Conservation (phyloP, 2,888 invertebrate species). For the Ctenicera cuprea region DNA sequence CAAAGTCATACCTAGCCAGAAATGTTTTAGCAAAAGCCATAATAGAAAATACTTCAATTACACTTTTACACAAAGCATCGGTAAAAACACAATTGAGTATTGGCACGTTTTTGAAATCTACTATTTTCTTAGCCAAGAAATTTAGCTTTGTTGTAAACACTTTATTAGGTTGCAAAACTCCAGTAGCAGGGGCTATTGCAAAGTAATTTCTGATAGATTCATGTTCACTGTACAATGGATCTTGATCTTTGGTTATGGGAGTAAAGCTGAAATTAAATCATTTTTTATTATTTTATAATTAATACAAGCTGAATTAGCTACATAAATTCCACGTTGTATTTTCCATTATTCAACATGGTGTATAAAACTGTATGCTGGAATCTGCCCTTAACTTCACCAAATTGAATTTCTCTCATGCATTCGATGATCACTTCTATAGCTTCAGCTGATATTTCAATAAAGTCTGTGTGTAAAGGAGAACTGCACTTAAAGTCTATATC, state of each 20-base stretch:
- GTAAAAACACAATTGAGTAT: conserved; percentile 63
- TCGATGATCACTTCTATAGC: conserved; percentile 78
- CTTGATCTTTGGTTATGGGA: conserved; percentile 51
- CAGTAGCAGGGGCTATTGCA: conserved; percentile 39
- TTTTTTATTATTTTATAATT: neutral
- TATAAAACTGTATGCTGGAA: conserved; percentile 72
- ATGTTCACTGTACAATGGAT: conserved; percentile 42
- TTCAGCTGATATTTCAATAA: conserved; percentile 73
- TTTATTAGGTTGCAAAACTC: conserved; percentile 56
- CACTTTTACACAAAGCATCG: conserved; percentile 62
- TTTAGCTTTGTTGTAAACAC: conserved; percentile 55
- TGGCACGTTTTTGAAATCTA: conserved; percentile 63
- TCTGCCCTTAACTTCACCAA: conserved; percentile 77
- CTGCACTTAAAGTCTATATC: conserved; percentile 71
- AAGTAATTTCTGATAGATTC: conserved; percentile 52
- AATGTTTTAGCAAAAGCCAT: conserved; percentile 64
- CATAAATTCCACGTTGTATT: conserved; percentile 74
- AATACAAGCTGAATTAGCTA: conserved; percentile 10
- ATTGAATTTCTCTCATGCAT: conserved; percentile 70
- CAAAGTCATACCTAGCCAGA: conserved; percentile 60
- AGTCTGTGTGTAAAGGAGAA: conserved; percentile 57
- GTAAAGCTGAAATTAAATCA: conserved; percentile 55
- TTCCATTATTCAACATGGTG: conserved; percentile 76
- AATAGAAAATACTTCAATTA: conserved; percentile 62
- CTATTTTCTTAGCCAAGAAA: conserved; percentile 61